Base-by-base conservation (phyloP, 1,140 invertebrate genomes). In the Caerostris darwini region DNA sequence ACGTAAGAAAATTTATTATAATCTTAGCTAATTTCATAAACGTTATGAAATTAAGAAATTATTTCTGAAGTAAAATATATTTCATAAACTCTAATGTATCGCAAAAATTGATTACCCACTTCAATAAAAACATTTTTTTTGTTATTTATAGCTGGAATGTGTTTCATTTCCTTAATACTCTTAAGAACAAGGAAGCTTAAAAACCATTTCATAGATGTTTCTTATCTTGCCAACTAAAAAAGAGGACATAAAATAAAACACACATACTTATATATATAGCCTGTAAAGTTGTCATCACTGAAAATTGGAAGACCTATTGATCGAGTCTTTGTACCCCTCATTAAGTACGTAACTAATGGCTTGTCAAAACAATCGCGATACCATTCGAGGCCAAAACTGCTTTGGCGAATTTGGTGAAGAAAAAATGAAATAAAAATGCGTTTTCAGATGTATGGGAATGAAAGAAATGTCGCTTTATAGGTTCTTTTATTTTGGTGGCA, bases 321-420 rank as follows among this genome's bases (percentile, higher is more conserved):
- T 83, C 54, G 53, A 57, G 7, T 83, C 54, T 19, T 83, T n/a
- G 56, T 83, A 19, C 54, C 82, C 56, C 82, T 83, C 53, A 83
- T 83, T 83, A 83, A 57, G 57, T 83, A 57, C 82, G 82, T 57
- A 83, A 83, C 56, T 83, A 83, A 83, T 83, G 82, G 82, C 82
- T 83, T 83, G 82, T 83, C 82, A 83, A 83, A 83, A 83, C 56
- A 56, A n/a, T 77, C 8, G 71, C 53, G 71, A 12, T 53, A 77
- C 71, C 71, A 77, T 77, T 50, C 34, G 7, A 53, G 34, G 5
- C 71, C 10, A 77, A 19, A 77, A 77, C 10, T 77, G 71, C 71
- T 77, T 50, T 14, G 71, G 8, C 50, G 71, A 77, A 53, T 7
- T 77, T 53, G 50, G 34, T 3, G 71, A 34, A 50, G 34, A 83